Evolutionary conservation across 1,140 invertebrate genomes (phyloP).

Genomic region (Trigoniulus corallinus): DNA sequence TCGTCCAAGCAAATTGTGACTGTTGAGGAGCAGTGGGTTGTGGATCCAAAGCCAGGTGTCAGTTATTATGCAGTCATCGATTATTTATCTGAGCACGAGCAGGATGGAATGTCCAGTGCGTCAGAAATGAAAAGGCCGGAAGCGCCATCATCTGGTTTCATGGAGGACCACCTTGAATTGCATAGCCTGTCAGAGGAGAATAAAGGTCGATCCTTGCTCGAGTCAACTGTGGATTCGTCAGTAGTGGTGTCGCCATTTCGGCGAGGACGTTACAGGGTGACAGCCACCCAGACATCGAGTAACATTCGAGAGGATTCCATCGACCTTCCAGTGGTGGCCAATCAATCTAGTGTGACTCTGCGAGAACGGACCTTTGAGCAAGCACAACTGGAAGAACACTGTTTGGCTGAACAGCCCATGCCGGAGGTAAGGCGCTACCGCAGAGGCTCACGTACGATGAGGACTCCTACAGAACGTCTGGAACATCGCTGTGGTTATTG

Average conservation of each 20-base stretch:
- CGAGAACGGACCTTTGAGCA: not conserved
- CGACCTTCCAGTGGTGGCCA: not conserved
- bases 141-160: conserved; percentile 3
- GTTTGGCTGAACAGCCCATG: not conserved
- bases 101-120: conserved; percentile 4
- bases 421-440: not conserved
- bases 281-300: not conserved
- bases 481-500: conserved; percentile 7
- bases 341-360: not conserved
- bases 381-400: not conserved
- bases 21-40: not conserved
- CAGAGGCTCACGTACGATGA: not conserved
- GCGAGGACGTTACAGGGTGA: not conserved
- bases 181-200: not conserved
- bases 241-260: conserved; percentile 3
- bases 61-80: conserved; percentile 9
- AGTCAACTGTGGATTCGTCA: conserved; percentile 4
- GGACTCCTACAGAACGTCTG: not conserved
- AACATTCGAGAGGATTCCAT: not conserved
- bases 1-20: not conserved
- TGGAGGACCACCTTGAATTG: conserved; percentile 9
- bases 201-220: not conserved
- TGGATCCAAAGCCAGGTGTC: conserved; percentile 3
- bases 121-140: not conserved
- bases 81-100: conserved; percentile 6